phyloP scores from a whole-genome alignment of 2,113 vertebrate genomes.

The Dromaius novaehollandiae region DNA sequence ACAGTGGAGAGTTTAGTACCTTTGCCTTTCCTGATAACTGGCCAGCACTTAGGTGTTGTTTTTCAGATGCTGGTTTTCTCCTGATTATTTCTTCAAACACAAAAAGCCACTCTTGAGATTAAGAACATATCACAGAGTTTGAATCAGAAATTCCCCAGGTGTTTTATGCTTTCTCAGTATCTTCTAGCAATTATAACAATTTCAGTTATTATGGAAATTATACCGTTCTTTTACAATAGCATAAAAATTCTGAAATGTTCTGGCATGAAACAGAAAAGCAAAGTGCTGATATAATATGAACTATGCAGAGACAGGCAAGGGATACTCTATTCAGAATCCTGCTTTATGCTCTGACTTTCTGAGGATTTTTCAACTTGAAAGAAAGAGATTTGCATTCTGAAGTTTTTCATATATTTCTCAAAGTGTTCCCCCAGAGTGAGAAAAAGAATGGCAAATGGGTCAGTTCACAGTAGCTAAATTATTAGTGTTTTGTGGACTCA shows the following conservation, averaged over 20 bases:
- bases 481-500: neutral
- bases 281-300: slow-evolving; percentile 37
- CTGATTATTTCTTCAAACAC: slow-evolving; percentile 46
- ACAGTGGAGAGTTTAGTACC: neutral
- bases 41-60: neutral
- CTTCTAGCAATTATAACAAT: slow-evolving; percentile 71
- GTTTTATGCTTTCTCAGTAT: slow-evolving; percentile 63
- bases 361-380: neutral
- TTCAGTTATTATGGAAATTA: slow-evolving; percentile 68
- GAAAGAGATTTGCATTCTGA: neutral
- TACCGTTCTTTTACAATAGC: slow-evolving; percentile 57
- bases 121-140: slow-evolving; percentile 58
- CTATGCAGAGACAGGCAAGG: neutral
- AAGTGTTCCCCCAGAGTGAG: neutral
- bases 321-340: slow-evolving; percentile 9
- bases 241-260: slow-evolving; percentile 70
- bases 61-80: slow-evolving; percentile 50
- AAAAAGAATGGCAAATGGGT: neutral
- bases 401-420: neutral
- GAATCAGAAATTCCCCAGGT: slow-evolving; percentile 60
- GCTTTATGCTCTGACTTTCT: slow-evolving; percentile 14
- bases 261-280: slow-evolving; percentile 58
- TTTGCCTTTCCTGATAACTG: neutral
- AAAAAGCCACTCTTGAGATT: slow-evolving; percentile 51
- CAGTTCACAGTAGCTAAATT: neutral